Percentiles rank a stretch among this genome's conserved stretches.
Conservation (phyloP, 2,888 invertebrate genomes). For the Seira musarum region DNA sequence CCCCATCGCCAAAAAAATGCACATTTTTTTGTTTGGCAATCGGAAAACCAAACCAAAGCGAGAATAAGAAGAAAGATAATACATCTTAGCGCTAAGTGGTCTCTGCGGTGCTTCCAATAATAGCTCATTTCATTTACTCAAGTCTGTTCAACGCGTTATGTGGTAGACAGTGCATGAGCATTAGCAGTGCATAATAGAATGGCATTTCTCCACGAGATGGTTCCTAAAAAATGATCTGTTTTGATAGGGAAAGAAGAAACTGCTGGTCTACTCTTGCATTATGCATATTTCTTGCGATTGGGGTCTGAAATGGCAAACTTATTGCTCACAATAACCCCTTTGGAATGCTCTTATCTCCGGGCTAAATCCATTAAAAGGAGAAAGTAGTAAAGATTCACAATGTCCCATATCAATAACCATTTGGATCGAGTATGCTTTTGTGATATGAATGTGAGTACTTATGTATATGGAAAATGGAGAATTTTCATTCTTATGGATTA, state of each 20-base stretch:
- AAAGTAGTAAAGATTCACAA: constrained; percentile 24
- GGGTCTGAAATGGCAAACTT: too few relatives aligned
- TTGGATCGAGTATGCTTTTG: not conserved
- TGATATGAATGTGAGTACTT: too few relatives aligned
- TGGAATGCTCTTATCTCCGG: constrained; percentile 11
- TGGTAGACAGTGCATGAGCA: too few relatives aligned
- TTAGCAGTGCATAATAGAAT: not conserved
- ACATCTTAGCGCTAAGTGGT: constrained; percentile 1
- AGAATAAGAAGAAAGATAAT: too few relatives aligned
- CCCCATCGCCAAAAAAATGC: too few relatives aligned
- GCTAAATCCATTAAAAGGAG: constrained; percentile 36
- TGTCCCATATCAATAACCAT: constrained; percentile 25
- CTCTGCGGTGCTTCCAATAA: constrained; percentile 10
- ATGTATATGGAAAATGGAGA: too few relatives aligned
- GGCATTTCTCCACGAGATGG: not conserved
- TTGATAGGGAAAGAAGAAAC: not conserved
- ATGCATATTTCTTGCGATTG: not conserved
- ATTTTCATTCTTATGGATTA: too few relatives aligned
- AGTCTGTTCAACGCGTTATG: too few relatives aligned
- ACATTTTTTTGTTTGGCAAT: too few relatives aligned
- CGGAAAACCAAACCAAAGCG: too few relatives aligned
- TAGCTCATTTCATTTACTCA: constrained; percentile 4
- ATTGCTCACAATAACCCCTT: constrained; percentile 3
- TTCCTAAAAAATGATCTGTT: not conserved
- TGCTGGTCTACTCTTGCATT: not conserved